A percentile compares a stretch with the other conserved stretches of the same genome.
These are phyloP conservation scores for Scolanthus callimorphus DNA, from an alignment of 92 coral and sea anemone genomes.

Conservation along the genomic window DNA sequence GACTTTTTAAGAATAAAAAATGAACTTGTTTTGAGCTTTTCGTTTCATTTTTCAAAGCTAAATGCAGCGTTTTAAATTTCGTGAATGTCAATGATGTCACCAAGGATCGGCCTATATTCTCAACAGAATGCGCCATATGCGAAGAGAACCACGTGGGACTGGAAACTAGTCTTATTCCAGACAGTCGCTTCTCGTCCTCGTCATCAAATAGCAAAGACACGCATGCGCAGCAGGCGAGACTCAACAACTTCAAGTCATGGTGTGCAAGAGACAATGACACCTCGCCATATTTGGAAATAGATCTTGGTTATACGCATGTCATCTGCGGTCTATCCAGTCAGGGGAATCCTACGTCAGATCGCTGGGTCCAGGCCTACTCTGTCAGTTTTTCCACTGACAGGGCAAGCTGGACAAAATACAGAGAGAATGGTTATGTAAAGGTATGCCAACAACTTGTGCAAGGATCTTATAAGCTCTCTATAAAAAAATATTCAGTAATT, in stretches of 20 bases:
- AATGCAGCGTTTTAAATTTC: too few species aligned
- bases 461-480: too few species aligned
- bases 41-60: too few species aligned
- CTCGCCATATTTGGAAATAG: slow-evolving; percentile 4
- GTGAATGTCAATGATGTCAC: too few species aligned
- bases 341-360: not conserved
- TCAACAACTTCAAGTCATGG: not conserved
- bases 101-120: too few species aligned
- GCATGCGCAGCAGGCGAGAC: not conserved
- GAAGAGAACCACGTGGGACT: not conserved
- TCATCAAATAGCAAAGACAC: not conserved
- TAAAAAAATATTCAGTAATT: too few species aligned
- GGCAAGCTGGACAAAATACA: not conserved
- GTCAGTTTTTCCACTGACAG: not conserved
- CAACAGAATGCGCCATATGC: not conserved
- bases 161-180: slow-evolving; percentile 1
- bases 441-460: too few species aligned
- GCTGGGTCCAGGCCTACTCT: not conserved
- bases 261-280: not conserved
- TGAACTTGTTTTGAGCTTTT: too few species aligned
- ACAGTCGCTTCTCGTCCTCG: slow-evolving; percentile 1
- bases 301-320: slow-evolving; percentile 4
- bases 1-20: too few species aligned
- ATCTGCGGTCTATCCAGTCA: slow-evolving; percentile 13
- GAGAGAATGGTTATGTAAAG: not conserved